A percentile compares a stretch with the other conserved stretches of the same genome.
phyloP scores from a whole-genome alignment of 1,140 invertebrate genomes.

The Hylaeus anthracinus region DNA sequence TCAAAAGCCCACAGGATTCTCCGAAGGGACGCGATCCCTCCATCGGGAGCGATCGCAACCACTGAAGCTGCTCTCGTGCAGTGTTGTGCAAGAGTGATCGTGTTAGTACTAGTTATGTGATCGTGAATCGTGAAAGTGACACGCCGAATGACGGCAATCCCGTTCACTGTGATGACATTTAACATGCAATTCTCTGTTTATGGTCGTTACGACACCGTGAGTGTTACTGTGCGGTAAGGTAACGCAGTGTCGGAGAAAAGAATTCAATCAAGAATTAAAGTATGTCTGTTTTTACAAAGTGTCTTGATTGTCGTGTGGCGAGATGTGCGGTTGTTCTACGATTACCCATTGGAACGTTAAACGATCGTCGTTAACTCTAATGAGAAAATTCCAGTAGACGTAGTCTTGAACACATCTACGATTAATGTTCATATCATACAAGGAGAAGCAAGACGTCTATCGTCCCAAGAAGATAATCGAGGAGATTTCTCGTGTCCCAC shows the following conservation, averaged over 20 bases:
- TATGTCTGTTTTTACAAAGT: constrained; percentile 12
- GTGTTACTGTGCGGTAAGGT: constrained; percentile 15
- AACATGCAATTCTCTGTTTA: constrained; percentile 51
- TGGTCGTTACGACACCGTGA: constrained; percentile 15
- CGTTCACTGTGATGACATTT: constrained; percentile 44
- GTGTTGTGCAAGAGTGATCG: constrained; percentile 47
- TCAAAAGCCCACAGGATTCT: constrained; percentile 58
- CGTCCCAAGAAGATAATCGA: background rate
- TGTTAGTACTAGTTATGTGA: constrained; percentile 62
- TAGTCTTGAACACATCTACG: no score
- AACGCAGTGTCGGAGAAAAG: background rate
- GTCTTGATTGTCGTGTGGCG: background rate
- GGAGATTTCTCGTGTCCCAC: background rate
- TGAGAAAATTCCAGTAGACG: background rate
- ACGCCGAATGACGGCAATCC: constrained; percentile 32
- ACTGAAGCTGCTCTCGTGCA: constrained; percentile 43
- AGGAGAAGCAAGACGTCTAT: no score
- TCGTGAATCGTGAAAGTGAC: constrained; percentile 48
- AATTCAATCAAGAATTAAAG: constrained; percentile 16
- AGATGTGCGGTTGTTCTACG: background rate
- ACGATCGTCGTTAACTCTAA: background rate
- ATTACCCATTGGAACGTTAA: background rate
- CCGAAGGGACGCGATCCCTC: constrained; percentile 21
- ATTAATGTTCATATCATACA: no score
- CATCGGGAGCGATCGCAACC: constrained; percentile 3